Percentiles rank a stretch among this genome's conserved stretches.
These are phyloP conservation scores for Papilio polytes DNA, from an alignment of 1,140 invertebrate species.

Conservation along the genomic window DNA sequence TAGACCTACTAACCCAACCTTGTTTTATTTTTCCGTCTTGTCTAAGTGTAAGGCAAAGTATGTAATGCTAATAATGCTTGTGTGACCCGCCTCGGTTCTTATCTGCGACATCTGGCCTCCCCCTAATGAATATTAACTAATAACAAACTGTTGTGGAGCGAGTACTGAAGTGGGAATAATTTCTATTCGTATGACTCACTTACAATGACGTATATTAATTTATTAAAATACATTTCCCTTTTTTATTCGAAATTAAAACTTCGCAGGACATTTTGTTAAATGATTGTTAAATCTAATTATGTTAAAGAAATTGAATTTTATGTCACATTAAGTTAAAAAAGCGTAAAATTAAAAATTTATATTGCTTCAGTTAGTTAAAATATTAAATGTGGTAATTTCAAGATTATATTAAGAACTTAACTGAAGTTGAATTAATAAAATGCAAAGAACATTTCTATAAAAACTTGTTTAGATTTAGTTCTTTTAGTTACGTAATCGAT, in stretches of 20 bases:
- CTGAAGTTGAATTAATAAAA: background rate
- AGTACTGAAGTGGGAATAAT: constrained; percentile 58
- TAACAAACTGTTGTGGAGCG: constrained; percentile 61
- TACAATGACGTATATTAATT: constrained; percentile 41
- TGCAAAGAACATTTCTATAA: background rate
- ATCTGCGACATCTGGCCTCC: constrained; percentile 69
- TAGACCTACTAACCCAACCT: background rate
- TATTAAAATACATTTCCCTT: background rate
- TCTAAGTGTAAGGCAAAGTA: constrained; percentile 5
- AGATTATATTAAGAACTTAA: background rate
- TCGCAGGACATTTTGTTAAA: constrained; percentile 1
- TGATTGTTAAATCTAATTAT: background rate
- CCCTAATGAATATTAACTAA: constrained; percentile 81
- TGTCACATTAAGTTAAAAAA: background rate
- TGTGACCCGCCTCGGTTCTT: constrained; percentile 55
- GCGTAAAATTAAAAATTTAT: constrained; percentile 21
- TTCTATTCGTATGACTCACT: constrained; percentile 70
- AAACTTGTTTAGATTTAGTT: background rate
- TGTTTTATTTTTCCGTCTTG: constrained; percentile 12
- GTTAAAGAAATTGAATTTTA: constrained; percentile 11
- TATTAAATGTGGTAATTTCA: background rate
- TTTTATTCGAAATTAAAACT: constrained; percentile 10
- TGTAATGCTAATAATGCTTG: constrained; percentile 58
- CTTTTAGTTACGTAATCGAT: background rate
- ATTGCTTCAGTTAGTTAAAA: background rate